Evolutionary conservation across 2,797 vertebrate species (phyloP).

Genomic region (Mico argentatus): DNA sequence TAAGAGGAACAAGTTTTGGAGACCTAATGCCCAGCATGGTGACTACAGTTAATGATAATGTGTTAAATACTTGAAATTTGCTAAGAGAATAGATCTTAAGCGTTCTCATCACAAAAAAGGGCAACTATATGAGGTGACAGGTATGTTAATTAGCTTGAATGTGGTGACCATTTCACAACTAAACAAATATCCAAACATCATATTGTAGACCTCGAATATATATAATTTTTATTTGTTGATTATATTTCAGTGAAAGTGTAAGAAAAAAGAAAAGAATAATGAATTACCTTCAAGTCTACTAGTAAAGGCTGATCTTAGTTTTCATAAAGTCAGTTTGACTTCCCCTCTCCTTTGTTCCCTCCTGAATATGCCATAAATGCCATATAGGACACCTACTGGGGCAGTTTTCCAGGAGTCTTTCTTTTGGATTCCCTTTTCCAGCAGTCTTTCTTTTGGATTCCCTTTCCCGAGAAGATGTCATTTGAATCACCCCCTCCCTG

Average conservation of each 20-base stretch:
- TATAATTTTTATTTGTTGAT: background rate
- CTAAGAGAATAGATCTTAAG: background rate
- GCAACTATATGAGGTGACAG: background rate
- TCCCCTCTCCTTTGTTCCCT: background rate
- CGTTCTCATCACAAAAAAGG: background rate
- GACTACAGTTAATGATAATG: background rate
- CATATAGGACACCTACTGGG: background rate
- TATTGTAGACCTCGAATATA: background rate
- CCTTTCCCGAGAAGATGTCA: background rate
- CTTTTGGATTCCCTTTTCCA: background rate
- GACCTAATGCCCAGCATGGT: background rate
- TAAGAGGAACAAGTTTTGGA: background rate
- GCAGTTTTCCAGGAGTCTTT: background rate
- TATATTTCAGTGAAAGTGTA: background rate
- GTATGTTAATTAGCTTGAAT: background rate
- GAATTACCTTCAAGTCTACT: conserved; percentile 1
- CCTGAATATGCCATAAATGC: background rate
- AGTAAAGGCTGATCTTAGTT: background rate
- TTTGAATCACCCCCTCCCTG: background rate
- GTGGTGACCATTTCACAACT: background rate
- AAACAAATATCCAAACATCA: background rate
- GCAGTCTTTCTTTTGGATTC: background rate
- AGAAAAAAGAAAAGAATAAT: background rate
- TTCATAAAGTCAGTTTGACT: background rate
- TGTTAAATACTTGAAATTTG: background rate